Evolutionary conservation across 2,113 vertebrate genomes (phyloP).

Genomic region (Oryzias melastigma): DNA sequence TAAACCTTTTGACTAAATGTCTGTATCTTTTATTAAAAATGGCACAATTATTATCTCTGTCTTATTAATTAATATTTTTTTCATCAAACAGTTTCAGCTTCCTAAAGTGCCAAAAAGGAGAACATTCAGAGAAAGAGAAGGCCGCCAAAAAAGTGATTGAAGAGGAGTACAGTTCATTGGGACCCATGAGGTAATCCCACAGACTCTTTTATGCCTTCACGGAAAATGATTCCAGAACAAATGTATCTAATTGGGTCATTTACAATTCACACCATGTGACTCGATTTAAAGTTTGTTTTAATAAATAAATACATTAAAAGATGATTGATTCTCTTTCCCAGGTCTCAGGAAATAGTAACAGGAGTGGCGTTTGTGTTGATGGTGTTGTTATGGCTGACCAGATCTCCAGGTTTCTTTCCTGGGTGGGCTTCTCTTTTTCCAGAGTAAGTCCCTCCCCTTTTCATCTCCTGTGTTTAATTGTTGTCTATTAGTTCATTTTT

Average conservation of each 20-base stretch:
- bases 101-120: conserved; percentile 27
- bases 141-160: conserved; percentile 37
- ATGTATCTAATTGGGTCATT: no score
- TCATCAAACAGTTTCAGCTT: conserved; percentile 22
- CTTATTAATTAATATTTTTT: no score
- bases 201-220: no score
- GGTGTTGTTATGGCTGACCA: conserved; percentile 87
- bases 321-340: conserved; percentile 36
- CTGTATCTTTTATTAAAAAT: no score
- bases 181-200: conserved; percentile 39
- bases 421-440: conserved; percentile 87
- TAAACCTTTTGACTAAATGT: no score
- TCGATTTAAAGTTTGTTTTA: no score
- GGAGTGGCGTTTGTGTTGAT: conserved; percentile 82
- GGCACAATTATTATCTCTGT: no score
- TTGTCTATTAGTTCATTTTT: background rate
- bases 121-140: conserved; percentile 5
- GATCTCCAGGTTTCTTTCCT: conserved; percentile 88
- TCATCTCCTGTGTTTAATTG: background rate
- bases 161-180: conserved; percentile 37
- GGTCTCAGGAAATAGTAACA: conserved; percentile 87
- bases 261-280: no score
- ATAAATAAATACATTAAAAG: background rate
- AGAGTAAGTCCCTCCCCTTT: conserved; percentile 75
- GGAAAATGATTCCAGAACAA: no score